Evolutionary conservation across 2,888 invertebrate genomes (phyloP), one percentile per base, ranked within the genome.

Genomic region (Eucera pruinosa): DNA sequence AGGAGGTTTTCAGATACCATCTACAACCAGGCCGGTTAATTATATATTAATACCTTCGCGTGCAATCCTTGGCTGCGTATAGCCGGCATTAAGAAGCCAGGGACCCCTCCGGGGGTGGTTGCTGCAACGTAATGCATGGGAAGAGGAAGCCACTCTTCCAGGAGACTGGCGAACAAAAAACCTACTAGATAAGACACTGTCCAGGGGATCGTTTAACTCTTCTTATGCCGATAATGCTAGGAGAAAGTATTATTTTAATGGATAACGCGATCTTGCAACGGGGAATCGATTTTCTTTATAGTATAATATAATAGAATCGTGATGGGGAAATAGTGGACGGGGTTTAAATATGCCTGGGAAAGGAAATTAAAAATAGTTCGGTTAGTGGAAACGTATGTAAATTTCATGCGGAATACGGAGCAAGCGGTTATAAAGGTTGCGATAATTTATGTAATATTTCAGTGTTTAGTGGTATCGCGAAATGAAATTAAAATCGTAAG

Each of bases 1-100:
- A 89, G 87, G 76, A 87, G 86, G 79, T 86, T 86, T 83, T 79
- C 83, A 84, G 89, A 91, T 91, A 90, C 71, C 77, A 91, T 91
- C 91, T 89, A 89, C 90, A 89, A 86, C 84, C 88, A 82, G 86
- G 83, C 87, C 85, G 86, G 90, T 90, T 91, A 91, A 91, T 91
- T 91, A 91, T 90, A 91, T 88, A 91, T 91, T 91, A 90, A 91
- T 91, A 88, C 87, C 86, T 88, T 88, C 73, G 90, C 90, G 90
- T 90, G 90, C 88, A 87, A 90, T 89, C 86, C 87, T 83, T 80
- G 86, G 82, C 81, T 80, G 76, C 83, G 86, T 86, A 80, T 72
- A 75, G 75, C 78, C 58, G 68, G 71, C 75, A 74, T 86, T 81
- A 77, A 86, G 77, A 68, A 76, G 68, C 64, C 66, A 54, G 57